Conservation (phyloP, 2,797 vertebrate species). For the Lagocephalus sceleratus region DNA sequence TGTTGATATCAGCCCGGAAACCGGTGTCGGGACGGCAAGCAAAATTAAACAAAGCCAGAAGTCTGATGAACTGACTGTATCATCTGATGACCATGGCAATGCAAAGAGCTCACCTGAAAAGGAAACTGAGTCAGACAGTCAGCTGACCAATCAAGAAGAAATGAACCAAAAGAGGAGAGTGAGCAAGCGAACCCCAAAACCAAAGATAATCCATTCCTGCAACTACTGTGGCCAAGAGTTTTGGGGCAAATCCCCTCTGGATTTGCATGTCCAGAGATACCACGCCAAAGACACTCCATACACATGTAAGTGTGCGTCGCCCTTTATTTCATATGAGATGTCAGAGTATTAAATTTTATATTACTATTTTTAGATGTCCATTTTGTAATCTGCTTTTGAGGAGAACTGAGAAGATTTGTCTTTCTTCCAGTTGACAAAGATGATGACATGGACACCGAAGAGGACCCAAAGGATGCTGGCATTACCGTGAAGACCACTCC, state of each 20-base stretch:
- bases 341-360: slow-evolving; percentile 9
- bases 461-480: slow-evolving; percentile 50
- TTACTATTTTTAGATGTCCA: not conserved
- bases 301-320: slow-evolving; percentile 74
- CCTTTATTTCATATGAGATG: slow-evolving; percentile 40
- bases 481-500: slow-evolving; percentile 18
- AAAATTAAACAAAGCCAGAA: slow-evolving; percentile 42
- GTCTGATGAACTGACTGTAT: slow-evolving; percentile 24
- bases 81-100: slow-evolving; percentile 64
- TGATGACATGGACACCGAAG: slow-evolving; percentile 43
- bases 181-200: slow-evolving; percentile 67
- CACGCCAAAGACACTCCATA: slow-evolving; percentile 74
- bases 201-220: slow-evolving; percentile 70
- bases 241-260: slow-evolving; percentile 69
- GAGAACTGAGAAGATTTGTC: not conserved
- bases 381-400: not conserved
- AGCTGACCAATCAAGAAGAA: slow-evolving; percentile 65
- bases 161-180: slow-evolving; percentile 61
- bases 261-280: slow-evolving; percentile 70
- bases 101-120: slow-evolving; percentile 59
- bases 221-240: slow-evolving; percentile 76
- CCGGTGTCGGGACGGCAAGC: slow-evolving; percentile 40
- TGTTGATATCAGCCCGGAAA: slow-evolving; percentile 28
- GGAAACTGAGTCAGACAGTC: slow-evolving; percentile 68
- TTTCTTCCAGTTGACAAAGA: slow-evolving; percentile 54